A percentile compares a stretch with the other conserved stretches of the same genome.
Conservation (phyloP, 2,888 invertebrate species). For the Pecten maximus region DNA sequence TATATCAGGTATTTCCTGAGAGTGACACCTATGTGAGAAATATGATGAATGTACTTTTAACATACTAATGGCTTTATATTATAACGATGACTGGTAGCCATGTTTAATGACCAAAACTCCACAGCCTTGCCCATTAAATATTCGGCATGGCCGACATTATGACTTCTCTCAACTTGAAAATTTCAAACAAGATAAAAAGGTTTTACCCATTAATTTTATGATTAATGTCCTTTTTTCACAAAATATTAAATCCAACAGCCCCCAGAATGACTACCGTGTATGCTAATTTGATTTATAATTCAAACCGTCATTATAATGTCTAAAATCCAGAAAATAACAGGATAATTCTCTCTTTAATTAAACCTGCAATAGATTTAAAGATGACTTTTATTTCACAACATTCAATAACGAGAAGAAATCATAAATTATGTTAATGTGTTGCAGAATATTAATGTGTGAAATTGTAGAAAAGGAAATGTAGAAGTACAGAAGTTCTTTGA, state of each 20-base stretch:
- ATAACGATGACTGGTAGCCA: neutral
- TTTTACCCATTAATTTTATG: neutral
- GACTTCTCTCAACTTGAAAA: conserved; percentile 15
- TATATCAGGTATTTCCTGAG: neutral
- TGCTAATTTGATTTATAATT: conserved; percentile 29
- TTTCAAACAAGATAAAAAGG: conserved; percentile 21
- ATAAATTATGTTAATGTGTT: neutral
- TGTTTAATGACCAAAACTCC: neutral
- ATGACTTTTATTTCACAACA: conserved; percentile 22
- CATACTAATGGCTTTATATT: neutral
- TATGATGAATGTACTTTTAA: neutral
- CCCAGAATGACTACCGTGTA: neutral
- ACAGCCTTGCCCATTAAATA: neutral
- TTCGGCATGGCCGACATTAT: conserved; percentile 22
- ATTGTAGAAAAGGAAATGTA: neutral
- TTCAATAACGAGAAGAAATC: neutral
- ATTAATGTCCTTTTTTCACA: neutral
- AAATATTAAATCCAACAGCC: conserved; percentile 31
- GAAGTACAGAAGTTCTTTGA: neutral
- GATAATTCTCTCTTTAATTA: conserved; percentile 12
- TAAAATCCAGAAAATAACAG: conserved; percentile 20
- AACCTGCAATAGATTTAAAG: conserved; percentile 20
- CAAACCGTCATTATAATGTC: neutral
- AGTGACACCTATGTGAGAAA: neutral
- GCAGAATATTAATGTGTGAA: neutral